Evolutionary conservation across 2,888 invertebrate species (phyloP).

Genomic region (Holacanthella duospinosa): DNA sequence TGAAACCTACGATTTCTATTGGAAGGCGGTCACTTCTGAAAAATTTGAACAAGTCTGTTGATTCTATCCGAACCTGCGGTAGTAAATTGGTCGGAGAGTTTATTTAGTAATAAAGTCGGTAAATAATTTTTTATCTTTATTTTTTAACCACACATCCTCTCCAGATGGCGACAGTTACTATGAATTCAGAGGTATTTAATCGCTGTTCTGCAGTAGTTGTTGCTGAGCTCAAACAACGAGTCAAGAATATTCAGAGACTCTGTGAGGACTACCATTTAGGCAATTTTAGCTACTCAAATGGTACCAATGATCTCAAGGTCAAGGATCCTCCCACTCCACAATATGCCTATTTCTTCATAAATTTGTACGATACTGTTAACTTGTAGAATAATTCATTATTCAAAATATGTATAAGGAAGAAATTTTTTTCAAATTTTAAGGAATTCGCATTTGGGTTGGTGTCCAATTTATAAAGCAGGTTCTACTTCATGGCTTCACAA

Average conservation of each 20-base stretch:
- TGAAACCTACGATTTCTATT: too few species aligned
- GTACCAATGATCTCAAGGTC: slow-evolving; percentile 34
- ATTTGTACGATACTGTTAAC: too few species aligned
- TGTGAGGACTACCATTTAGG: slow-evolving; percentile 44
- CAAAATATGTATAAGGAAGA: background rate
- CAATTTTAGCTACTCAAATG: slow-evolving; percentile 38
- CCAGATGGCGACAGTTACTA: too few species aligned
- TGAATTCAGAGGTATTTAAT: background rate
- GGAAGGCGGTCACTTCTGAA: too few species aligned
- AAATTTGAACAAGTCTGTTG: too few species aligned
- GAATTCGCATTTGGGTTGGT: slow-evolving; percentile 44
- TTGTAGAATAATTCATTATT: too few species aligned
- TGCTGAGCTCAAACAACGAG: slow-evolving; percentile 46
- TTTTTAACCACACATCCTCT: too few species aligned
- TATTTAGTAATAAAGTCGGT: too few species aligned
- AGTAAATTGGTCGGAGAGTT: too few species aligned
- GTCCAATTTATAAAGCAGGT: slow-evolving; percentile 70
- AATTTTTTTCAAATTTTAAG: background rate
- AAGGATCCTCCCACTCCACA: slow-evolving; percentile 46
- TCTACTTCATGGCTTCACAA: slow-evolving; percentile 91
- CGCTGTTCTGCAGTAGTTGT: slow-evolving; percentile 39
- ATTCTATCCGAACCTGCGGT: too few species aligned
- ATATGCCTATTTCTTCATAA: slow-evolving; percentile 45
- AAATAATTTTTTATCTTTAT: too few species aligned
- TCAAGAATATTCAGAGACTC: slow-evolving; percentile 39